Percentiles rank a stretch among this genome's conserved stretches.
phyloP scores from a whole-genome alignment of 1,140 invertebrate species.

The Heliconius eleuchia region DNA sequence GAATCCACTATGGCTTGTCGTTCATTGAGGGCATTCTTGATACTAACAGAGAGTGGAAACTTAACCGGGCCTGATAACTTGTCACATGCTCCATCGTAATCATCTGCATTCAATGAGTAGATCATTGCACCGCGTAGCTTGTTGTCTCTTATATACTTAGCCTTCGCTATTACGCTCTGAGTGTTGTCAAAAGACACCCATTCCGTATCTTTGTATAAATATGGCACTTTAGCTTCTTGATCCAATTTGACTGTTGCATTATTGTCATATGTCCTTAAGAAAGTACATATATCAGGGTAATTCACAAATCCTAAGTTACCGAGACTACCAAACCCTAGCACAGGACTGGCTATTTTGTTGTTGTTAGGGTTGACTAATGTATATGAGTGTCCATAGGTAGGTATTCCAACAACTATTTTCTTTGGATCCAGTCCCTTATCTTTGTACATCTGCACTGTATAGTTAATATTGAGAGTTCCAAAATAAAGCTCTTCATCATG shows the following conservation, averaged over 20 bases:
- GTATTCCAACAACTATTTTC: conserved; percentile 94
- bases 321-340: conserved; percentile 84
- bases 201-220: conserved; percentile 86
- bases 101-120: conserved; percentile 88
- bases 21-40: conserved; percentile 51
- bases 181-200: conserved; percentile 95
- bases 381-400: conserved; percentile 94
- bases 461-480: conserved; percentile 90
- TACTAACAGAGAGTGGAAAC: conserved; percentile 62
- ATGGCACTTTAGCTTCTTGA: conserved; percentile 88
- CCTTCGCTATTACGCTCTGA: conserved; percentile 88
- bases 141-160: conserved; percentile 84
- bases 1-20: background rate
- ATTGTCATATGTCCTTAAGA: conserved; percentile 78
- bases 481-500: conserved; percentile 85
- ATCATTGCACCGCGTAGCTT: conserved; percentile 89
- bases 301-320: conserved; percentile 88
- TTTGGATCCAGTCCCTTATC: conserved; percentile 89
- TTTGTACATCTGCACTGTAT: conserved; percentile 91
- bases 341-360: conserved; percentile 86
- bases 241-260: conserved; percentile 82
- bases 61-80: conserved; percentile 36
- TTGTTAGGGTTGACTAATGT: conserved; percentile 86
- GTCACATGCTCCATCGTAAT: conserved; percentile 74
- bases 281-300: conserved; percentile 87